These are phyloP conservation scores for Girardinus metallicus DNA, from an alignment of 2,797 vertebrate genomes.

Conservation along the genomic window DNA sequence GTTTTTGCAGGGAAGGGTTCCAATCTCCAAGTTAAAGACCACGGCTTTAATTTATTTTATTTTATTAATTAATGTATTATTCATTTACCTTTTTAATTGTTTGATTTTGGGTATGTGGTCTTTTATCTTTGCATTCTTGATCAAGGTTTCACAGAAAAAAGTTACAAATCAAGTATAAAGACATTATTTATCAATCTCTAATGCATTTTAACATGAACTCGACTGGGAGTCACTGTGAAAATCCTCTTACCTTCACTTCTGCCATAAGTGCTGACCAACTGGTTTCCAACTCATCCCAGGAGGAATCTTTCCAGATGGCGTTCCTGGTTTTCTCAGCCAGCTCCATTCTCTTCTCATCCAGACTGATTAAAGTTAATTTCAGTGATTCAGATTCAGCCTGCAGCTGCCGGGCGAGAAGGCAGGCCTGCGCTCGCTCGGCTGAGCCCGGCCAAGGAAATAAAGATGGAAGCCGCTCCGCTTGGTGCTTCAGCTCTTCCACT, in stretches of 20 bases:
- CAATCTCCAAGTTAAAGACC: no score
- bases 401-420: slow-evolving; percentile 27
- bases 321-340: slow-evolving; percentile 30
- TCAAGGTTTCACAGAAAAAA: background rate
- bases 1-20: no score
- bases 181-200: background rate
- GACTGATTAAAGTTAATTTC: slow-evolving; percentile 19
- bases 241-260: slow-evolving; percentile 55
- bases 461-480: slow-evolving; percentile 41
- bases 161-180: background rate
- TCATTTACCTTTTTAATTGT: background rate
- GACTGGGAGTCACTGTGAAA: background rate
- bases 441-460: slow-evolving; percentile 56
- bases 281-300: slow-evolving; percentile 40
- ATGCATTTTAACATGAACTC: background rate
- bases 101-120: background rate
- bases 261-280: slow-evolving; percentile 36
- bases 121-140: background rate
- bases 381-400: slow-evolving; percentile 39
- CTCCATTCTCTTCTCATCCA: slow-evolving; percentile 38
- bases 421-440: slow-evolving; percentile 24
- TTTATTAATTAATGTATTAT: background rate
- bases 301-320: slow-evolving; percentile 38
- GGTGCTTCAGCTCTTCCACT: slow-evolving; percentile 44
- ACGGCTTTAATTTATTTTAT: background rate